These are phyloP conservation scores for Dynastes grantii DNA, from an alignment of 2,888 invertebrate species.

Conservation along the genomic window DNA sequence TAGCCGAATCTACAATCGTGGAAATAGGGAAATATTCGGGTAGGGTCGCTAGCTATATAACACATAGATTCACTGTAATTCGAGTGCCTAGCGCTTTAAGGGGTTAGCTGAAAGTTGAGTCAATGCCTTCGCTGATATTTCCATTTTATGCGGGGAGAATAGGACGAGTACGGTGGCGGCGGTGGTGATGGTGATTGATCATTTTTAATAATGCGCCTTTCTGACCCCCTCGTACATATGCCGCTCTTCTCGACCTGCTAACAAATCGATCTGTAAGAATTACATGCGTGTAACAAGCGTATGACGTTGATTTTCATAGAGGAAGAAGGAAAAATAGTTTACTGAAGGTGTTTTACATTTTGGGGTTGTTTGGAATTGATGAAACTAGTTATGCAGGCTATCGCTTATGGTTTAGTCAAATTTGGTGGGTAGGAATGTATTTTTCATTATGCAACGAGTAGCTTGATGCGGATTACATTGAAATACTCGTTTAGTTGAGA, in stretches of 20 bases:
- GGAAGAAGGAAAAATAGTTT: too few species aligned
- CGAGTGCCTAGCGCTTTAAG: not conserved
- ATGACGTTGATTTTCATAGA: not conserved
- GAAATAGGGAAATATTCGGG: slow-evolving; percentile 36
- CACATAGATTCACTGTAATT: not conserved
- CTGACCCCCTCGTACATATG: not conserved
- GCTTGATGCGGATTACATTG: too few species aligned
- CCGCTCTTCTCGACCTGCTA: slow-evolving; percentile 3
- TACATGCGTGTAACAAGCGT: slow-evolving; percentile 2
- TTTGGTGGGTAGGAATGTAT: too few species aligned
- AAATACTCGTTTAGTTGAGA: too few species aligned
- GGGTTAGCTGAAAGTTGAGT: not conserved
- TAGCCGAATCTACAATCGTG: slow-evolving; percentile 43
- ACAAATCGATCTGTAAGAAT: slow-evolving; percentile 26
- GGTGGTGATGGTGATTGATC: slow-evolving; percentile 40
- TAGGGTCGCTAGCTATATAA: not conserved
- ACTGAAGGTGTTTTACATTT: not conserved
- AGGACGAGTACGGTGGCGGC: not conserved
- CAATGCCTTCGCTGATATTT: slow-evolving; percentile 8
- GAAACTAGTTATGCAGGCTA: too few species aligned
- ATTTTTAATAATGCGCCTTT: slow-evolving; percentile 41
- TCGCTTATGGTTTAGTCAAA: too few species aligned
- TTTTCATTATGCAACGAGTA: too few species aligned
- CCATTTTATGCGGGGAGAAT: slow-evolving; percentile 8
- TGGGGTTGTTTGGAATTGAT: too few species aligned